Conservation (phyloP, 2,888 invertebrate genomes). For the Nomada ruficornis region DNA sequence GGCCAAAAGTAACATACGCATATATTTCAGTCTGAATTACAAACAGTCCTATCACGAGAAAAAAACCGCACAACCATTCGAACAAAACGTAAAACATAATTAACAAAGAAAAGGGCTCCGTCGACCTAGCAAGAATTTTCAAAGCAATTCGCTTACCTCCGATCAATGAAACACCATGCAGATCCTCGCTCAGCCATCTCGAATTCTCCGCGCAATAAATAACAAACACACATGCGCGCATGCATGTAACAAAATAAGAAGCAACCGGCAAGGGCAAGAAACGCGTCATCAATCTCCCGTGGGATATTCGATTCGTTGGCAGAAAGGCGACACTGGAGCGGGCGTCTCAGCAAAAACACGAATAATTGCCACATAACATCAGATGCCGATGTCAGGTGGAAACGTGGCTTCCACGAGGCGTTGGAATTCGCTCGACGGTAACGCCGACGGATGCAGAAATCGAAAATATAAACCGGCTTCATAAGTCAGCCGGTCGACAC, state of each 20-base stretch:
- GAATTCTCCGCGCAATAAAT: background rate
- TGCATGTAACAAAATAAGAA: background rate
- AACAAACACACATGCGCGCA: background rate
- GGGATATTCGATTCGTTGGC: constrained; percentile 14
- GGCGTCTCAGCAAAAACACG: constrained; percentile 13
- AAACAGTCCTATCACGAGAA: too few relatives aligned
- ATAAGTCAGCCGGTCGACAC: constrained; percentile 35
- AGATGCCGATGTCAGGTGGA: constrained; percentile 3
- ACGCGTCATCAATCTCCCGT: constrained; percentile 2
- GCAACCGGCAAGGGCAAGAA: background rate
- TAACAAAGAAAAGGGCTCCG: background rate
- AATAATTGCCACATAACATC: constrained; percentile 24
- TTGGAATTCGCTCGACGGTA: constrained; percentile 1
- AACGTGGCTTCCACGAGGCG: background rate
- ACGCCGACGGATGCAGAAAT: constrained; percentile 25
- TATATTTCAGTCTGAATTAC: too few relatives aligned
- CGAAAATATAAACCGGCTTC: constrained; percentile 44
- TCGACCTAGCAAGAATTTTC: too few relatives aligned
- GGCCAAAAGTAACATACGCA: too few relatives aligned
- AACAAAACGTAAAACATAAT: background rate
- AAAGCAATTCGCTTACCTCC: too few relatives aligned
- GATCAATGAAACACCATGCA: too few relatives aligned
- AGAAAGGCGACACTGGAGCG: background rate
- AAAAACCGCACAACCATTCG: too few relatives aligned
- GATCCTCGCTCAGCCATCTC: background rate